Evolutionary conservation across 2,888 invertebrate species (phyloP), one percentile per base, ranked within the genome.

Genomic region (Limnephilus lunatus): DNA sequence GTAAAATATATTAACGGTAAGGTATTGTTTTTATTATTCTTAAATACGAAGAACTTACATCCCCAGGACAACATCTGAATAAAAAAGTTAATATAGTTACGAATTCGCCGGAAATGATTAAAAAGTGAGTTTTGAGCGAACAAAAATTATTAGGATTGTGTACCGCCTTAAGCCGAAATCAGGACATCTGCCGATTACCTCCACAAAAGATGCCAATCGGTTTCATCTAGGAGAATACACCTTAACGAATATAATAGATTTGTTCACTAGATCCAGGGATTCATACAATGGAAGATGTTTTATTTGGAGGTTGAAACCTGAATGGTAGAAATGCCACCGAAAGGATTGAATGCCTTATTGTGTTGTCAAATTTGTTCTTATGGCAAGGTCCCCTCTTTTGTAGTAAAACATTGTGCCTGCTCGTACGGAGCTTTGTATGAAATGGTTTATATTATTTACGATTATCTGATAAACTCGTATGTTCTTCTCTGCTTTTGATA

Each of bases 271-370:
- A 91, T 91, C 82, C 85, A 32, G 91, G 91, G 48, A 31, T 81
- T 30, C 90, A 89, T 82, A 92, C 91, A 92, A 91, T 88, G 92
- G 90, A 19, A 80, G 91, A 91, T 93, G 93, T 93, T 93, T 93
- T 93, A 92, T 93, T 92, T 93, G 89, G 90, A 90, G 44, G 68
- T 90, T 68, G 80, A 87, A 80, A 89, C 80, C 91, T 53, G 68
- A 89, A 92, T 91, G 92, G 91, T 48, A 86, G 68, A 87, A 83
- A 32, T 89, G 93, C 93, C 92, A 92, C 93, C 91, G 92, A 93
- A 93, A 93, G 93, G 93, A 93, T 93, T 93, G 93, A 91, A 92
- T 90, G 88, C 82, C 83, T 87, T 90, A 91, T 93, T 93, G 93
- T 93, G 90, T 92, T 91, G 91, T 93, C 92, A 90, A 93, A 93